These are phyloP conservation scores for Littorina saxatilis DNA, from an alignment of 1,140 invertebrate species.

Conservation along the genomic window DNA sequence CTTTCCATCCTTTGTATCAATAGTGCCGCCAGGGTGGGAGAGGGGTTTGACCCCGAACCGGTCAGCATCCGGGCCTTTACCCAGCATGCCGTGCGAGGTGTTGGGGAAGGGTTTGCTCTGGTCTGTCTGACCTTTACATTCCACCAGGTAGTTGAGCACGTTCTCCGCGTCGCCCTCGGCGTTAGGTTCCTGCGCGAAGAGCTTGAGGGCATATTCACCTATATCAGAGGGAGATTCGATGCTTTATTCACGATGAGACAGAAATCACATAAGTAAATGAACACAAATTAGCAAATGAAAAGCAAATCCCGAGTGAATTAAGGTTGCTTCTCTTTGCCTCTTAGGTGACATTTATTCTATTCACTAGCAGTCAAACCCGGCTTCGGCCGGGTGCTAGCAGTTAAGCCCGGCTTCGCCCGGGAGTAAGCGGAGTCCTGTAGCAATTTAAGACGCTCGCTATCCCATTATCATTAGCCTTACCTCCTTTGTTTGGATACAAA, in stretches of 20 bases:
- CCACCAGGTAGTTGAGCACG: constrained; percentile 71
- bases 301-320: too few species aligned
- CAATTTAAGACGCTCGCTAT: too few species aligned
- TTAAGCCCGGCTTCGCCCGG: too few species aligned
- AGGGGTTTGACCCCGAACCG: constrained; percentile 64
- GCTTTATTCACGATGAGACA: neutral
- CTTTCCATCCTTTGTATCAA: constrained; percentile 59
- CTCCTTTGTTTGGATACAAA: too few species aligned
- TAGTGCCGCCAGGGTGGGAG: constrained; percentile 51
- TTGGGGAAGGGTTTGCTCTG: constrained; percentile 66
- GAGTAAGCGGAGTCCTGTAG: too few species aligned
- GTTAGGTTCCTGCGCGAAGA: constrained; percentile 65
- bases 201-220: constrained; percentile 68
- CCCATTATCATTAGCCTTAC: too few species aligned
- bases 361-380: too few species aligned
- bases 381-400: too few species aligned
- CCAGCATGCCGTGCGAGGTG: constrained; percentile 62
- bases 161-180: constrained; percentile 67
- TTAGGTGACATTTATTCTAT: too few species aligned
- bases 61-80: constrained; percentile 55
- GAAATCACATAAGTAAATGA: neutral
- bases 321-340: too few species aligned
- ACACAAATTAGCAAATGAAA: neutral
- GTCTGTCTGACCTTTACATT: constrained; percentile 51
- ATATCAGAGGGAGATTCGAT: neutral